phyloP scores from a whole-genome alignment of 2,113 vertebrate genomes.

The Sardina pilchardus region DNA sequence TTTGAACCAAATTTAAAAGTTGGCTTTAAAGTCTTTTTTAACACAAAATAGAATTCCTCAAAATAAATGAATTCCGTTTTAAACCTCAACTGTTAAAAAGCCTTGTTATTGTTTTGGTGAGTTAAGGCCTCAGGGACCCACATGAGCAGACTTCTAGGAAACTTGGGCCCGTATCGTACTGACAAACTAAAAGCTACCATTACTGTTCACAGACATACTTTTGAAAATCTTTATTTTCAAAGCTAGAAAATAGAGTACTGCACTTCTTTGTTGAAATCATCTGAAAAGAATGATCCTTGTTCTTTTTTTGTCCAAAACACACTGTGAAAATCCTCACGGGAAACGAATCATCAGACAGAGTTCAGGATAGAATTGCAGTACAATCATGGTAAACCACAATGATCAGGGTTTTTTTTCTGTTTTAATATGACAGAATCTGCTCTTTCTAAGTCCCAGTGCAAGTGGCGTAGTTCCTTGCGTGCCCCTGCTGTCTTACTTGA shows the following conservation, averaged over 20 bases:
- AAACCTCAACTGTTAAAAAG: background rate
- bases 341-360: background rate
- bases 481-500: background rate
- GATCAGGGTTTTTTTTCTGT: background rate
- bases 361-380: background rate
- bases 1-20: too few relatives aligned
- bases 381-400: background rate
- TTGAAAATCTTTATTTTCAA: too few relatives aligned
- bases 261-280: background rate
- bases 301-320: background rate
- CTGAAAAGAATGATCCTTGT: background rate
- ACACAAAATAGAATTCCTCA: too few relatives aligned
- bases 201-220: too few relatives aligned
- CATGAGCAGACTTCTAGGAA: background rate
- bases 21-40: too few relatives aligned
- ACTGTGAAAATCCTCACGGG: background rate
- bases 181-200: background rate
- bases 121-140: background rate
- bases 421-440: background rate
- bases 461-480: background rate
- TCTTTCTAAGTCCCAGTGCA: background rate
- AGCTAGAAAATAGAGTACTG: background rate
- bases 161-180: background rate
- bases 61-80: background rate
- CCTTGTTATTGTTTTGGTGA: background rate